A percentile compares a stretch with the other conserved stretches of the same genome.
Conservation (phyloP, 2,888 invertebrate genomes). For the Pachydiplax longipennis region DNA sequence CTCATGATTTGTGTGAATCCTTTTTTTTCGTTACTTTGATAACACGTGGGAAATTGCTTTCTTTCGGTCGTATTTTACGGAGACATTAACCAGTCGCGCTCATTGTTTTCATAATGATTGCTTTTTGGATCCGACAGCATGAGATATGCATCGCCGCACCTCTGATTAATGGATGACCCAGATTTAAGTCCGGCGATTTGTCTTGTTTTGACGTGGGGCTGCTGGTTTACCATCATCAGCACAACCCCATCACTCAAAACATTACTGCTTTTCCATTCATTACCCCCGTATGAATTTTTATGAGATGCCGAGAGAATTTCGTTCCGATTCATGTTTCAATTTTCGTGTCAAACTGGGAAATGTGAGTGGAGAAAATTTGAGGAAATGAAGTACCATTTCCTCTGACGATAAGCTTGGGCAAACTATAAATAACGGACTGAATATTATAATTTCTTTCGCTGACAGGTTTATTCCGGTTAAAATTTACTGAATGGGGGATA, state of each 20-base stretch:
- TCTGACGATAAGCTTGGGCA: no score
- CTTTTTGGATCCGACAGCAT: background rate
- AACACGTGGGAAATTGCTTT: no score
- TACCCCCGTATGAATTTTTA: background rate
- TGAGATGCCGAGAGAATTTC: background rate
- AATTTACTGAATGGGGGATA: no score
- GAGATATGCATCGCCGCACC: background rate
- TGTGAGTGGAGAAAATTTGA: background rate
- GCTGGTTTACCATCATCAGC: background rate
- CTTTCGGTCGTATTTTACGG: no score
- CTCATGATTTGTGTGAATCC: no score
- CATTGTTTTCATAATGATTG: conserved; percentile 1
- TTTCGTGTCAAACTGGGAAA: background rate
- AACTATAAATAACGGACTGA: no score
- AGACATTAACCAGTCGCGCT: background rate
- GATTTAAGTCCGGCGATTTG: conserved; percentile 28
- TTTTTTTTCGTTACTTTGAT: no score
- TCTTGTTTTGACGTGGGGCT: conserved; percentile 18
- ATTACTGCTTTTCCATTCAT: background rate
- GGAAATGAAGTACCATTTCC: background rate
- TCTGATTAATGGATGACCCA: conserved; percentile 41
- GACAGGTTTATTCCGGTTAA: no score
- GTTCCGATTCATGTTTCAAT: background rate
- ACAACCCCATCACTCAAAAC: background rate
- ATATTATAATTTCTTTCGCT: no score